Evolutionary conservation across 2,888 invertebrate species (phyloP), one percentile per base, ranked within the genome.

Genomic region (Eilema depressum): DNA sequence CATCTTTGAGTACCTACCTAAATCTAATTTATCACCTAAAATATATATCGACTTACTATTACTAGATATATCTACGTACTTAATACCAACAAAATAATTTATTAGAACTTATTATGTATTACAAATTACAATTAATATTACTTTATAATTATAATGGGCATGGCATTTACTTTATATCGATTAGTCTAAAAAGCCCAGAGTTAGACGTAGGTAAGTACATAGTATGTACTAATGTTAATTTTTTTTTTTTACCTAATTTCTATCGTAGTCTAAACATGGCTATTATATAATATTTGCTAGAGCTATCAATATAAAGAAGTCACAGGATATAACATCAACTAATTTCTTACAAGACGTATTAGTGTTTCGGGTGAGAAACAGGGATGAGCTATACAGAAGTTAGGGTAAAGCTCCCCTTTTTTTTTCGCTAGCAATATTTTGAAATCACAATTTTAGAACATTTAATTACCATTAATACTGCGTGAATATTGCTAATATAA

Each of bases 31-130:
- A 65, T 62, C 61, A 65, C 26, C 53, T 68, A 26, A 68, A 71
- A 65, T 67, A 68, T 60, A 71, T n/a, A 63, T 61, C 66, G 28
- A 25, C 53, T 64, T 47, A 47, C 26, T 25, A 0, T 41, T 30
- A 41, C 67, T 70, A 73, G 33, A 30, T 68, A 69, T 10, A 56
- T 56, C 53, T 41, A 37, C 11, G 12, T 37, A 53, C n/a, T 53
- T 66, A 71, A 33, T 73, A 78, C 30, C 63, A 76, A 80, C 75
- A 78, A 77, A 80, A 80, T 81, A 75, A 80, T 75, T 75, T 81
- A 80, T 56, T 30, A 60, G 37, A 68, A 66, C 12, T 68, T 60
- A 23, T 26, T 53, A 41, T 17, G 3, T 41, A 41, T 17, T 17
- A 41, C 17, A 17, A 41, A n/a, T 60, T 63, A 69, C 23, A 28